Conservation (phyloP, 2,797 vertebrate genomes). For the Thunnus albacares region DNA sequence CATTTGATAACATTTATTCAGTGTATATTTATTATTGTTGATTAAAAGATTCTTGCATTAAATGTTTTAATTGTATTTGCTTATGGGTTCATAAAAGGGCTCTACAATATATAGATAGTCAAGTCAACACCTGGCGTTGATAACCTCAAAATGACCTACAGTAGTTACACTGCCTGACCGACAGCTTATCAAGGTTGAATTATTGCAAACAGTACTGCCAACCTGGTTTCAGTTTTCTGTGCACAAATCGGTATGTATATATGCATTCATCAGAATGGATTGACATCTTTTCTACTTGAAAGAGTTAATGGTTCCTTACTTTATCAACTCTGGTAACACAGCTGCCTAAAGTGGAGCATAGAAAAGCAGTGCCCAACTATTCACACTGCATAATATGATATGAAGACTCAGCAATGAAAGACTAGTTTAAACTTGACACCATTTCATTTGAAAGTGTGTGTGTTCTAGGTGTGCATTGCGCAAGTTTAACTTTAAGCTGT, state of each 20-base stretch:
- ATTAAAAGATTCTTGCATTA: slow-evolving; percentile 12
- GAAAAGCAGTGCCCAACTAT: not conserved
- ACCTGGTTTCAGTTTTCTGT: not conserved
- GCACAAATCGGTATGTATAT: not conserved
- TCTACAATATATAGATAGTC: not conserved
- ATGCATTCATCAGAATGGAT: not conserved
- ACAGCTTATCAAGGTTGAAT: slow-evolving; percentile 6
- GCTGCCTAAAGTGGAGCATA: not conserved
- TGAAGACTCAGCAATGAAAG: not conserved
- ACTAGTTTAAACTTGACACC: not conserved
- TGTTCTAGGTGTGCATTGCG: not conserved
- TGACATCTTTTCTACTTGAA: slow-evolving; percentile 5
- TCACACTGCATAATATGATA: not conserved
- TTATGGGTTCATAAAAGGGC: not conserved
- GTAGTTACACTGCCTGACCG: not conserved
- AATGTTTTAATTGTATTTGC: not conserved
- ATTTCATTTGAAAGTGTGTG: slow-evolving; percentile 6
- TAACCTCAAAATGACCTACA: slow-evolving; percentile 38
- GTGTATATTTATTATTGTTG: not conserved
- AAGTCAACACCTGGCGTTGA: not conserved
- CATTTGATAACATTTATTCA: not conserved
- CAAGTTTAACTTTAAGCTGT: not conserved
- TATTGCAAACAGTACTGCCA: not conserved
- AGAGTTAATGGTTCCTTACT: not conserved
- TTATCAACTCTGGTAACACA: slow-evolving; percentile 7